Conservation (phyloP, 1,140 invertebrate species). For the Drosophila tsacasi region DNA sequence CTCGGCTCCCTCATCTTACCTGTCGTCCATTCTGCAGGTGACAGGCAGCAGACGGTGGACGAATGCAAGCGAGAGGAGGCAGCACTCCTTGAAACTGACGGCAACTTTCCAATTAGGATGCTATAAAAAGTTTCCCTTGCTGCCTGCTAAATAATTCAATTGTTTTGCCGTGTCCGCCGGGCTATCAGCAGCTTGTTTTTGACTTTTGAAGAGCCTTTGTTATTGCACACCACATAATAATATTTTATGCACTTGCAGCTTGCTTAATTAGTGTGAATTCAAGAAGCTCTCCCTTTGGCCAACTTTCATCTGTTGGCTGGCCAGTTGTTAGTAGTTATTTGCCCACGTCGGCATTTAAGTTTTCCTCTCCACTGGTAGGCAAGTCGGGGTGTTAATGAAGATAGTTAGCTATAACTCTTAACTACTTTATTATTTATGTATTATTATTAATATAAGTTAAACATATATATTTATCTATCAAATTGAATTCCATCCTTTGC, state of each 20-base stretch:
- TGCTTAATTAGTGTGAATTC: constrained; percentile 62
- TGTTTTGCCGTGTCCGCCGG: constrained; percentile 35
- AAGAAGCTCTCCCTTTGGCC: constrained; percentile 28
- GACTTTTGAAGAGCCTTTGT: constrained; percentile 36
- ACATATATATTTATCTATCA: not conserved
- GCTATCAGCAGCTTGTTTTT: constrained; percentile 35
- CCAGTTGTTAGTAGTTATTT: constrained; percentile 31
- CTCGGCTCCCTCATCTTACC: constrained; percentile 2
- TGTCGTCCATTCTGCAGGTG: constrained; percentile 43
- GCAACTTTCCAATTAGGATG: constrained; percentile 66
- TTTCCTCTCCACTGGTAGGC: not conserved
- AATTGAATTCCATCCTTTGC: not conserved
- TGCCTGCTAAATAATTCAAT: constrained; percentile 46
- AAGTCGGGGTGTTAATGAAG: not conserved
- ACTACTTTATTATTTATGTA: not conserved
- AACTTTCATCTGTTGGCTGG: constrained; percentile 35
- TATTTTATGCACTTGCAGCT: constrained; percentile 55
- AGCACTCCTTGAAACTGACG: constrained; percentile 1
- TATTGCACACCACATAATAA: constrained; percentile 26
- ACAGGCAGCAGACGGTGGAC: constrained; percentile 26
- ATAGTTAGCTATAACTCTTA: not conserved
- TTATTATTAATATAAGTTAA: not conserved
- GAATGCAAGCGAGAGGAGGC: constrained; percentile 8
- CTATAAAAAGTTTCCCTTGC: constrained; percentile 46
- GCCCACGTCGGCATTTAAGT: constrained; percentile 32